Conservation (phyloP, 2,797 vertebrate species). For the Channa striata region DNA sequence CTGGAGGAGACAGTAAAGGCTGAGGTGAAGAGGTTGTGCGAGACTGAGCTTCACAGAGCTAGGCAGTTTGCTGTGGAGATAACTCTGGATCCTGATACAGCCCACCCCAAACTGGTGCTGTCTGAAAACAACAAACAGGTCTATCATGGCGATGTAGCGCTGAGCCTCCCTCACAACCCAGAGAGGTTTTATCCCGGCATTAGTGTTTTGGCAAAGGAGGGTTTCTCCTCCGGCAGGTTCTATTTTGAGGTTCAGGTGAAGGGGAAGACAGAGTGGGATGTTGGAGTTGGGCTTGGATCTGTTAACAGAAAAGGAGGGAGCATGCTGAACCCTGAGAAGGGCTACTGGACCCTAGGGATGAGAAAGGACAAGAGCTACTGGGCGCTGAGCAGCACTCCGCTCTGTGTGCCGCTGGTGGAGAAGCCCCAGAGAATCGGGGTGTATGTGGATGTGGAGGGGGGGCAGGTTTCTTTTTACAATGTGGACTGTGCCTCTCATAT, state of each 20-base stretch:
- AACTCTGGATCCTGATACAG: conserved; percentile 76
- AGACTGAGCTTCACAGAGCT: conserved; percentile 61
- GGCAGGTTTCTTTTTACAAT: conserved; percentile 81
- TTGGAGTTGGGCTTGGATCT: conserved; percentile 75
- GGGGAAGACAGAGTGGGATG: conserved; percentile 80
- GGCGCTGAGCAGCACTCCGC: conserved; percentile 70
- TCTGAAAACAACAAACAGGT: conserved; percentile 75
- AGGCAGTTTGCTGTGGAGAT: conserved; percentile 69
- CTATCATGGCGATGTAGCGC: conserved; percentile 54
- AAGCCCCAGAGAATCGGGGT: conserved; percentile 73
- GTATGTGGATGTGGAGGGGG: conserved; percentile 76
- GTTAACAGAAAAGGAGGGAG: conserved; percentile 77
- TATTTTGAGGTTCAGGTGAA: conserved; percentile 82
- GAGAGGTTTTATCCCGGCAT: conserved; percentile 76
- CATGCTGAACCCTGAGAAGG: conserved; percentile 69
- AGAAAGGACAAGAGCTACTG: conserved; percentile 69
- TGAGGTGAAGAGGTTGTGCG: conserved; percentile 65
- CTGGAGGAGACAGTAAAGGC: conserved; percentile 63
- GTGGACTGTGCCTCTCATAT: conserved; percentile 71
- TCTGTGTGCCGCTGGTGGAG: conserved; percentile 57
- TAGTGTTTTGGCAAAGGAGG: conserved; percentile 75
- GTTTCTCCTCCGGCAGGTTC: conserved; percentile 74
- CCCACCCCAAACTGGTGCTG: conserved; percentile 78
- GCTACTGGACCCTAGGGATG: conserved; percentile 78
- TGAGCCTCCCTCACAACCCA: conserved; percentile 60